These are phyloP conservation scores for Amblyteles armatorius DNA, from an alignment of 2,888 invertebrate genomes.

Conservation along the genomic window DNA sequence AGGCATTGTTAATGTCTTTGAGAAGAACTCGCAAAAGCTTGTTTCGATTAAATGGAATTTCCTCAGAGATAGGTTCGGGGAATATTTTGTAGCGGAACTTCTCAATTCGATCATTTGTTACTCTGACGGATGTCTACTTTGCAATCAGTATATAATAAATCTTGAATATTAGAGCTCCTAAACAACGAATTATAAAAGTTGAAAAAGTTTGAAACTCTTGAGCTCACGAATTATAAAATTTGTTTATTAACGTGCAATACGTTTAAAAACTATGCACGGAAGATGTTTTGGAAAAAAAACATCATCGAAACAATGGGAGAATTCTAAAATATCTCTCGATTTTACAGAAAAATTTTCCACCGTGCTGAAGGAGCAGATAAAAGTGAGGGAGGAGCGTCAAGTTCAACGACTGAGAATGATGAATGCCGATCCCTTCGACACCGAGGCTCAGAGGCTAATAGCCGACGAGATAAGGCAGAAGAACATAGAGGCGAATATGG, in stretches of 20 bases:
- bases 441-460: constrained; percentile 97
- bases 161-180: too few relatives aligned
- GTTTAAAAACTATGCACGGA: not conserved
- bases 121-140: too few relatives aligned
- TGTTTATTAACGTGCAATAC: not conserved
- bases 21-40: not conserved
- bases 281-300: not conserved
- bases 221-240: too few relatives aligned
- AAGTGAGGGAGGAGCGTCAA: constrained; percentile 93
- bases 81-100: too few relatives aligned
- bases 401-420: constrained; percentile 94
- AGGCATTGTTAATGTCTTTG: not conserved
- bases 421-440: constrained; percentile 97
- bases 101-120: too few relatives aligned
- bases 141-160: too few relatives aligned
- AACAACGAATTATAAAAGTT: too few relatives aligned
- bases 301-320: not conserved
- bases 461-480: constrained; percentile 98
- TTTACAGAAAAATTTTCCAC: constrained; percentile 91
- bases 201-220: too few relatives aligned
- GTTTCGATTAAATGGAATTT: too few relatives aligned
- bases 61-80: too few relatives aligned
- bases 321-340: constrained; percentile 53
- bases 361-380: constrained; percentile 93
- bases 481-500: constrained; percentile 99